These are phyloP conservation scores for Drosophila peninsularis DNA, from an alignment of 2,888 invertebrate genomes.

Conservation along the genomic window DNA sequence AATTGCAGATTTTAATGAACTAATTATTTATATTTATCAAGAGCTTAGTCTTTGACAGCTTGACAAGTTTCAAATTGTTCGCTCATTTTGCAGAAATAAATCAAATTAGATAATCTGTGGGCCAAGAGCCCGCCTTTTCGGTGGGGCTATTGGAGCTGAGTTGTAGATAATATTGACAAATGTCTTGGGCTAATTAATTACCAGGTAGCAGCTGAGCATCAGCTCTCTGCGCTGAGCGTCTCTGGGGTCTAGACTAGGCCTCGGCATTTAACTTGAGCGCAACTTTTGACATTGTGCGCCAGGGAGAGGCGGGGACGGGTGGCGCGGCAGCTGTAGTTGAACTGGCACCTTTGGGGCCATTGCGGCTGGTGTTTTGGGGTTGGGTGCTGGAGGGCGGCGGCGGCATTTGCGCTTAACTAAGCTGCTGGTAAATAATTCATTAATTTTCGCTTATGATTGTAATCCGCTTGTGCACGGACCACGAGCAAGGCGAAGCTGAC, in stretches of 20 bases:
- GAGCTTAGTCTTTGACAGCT: constrained; percentile 27
- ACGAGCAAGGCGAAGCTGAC: constrained; percentile 34
- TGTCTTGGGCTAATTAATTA: constrained; percentile 67
- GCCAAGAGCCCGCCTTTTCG: constrained; percentile 21
- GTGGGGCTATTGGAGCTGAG: constrained; percentile 39
- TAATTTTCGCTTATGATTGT: constrained; percentile 82
- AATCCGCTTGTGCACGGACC: constrained; percentile 70
- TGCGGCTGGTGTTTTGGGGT: not conserved
- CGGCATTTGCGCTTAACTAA: constrained; percentile 64
- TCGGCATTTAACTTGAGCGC: constrained; percentile 51
- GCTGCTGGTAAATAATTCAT: constrained; percentile 82
- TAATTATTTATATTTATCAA: constrained; percentile 5
- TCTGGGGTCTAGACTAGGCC: constrained; percentile 17
- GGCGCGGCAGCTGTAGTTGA: not conserved
- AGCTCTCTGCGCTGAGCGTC: not conserved
- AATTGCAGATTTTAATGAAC: not conserved
- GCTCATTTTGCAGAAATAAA: constrained; percentile 40
- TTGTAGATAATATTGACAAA: constrained; percentile 69
- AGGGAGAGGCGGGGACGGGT: not conserved
- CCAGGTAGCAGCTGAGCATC: constrained; percentile 55
- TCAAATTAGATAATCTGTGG: constrained; percentile 31
- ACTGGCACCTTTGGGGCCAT: constrained; percentile 21
- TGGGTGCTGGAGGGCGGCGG: not conserved
- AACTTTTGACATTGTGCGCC: constrained; percentile 56
- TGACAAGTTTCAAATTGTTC: constrained; percentile 44